Conservation (phyloP, 1,140 invertebrate genomes). For the Leptopilina clavipes region DNA sequence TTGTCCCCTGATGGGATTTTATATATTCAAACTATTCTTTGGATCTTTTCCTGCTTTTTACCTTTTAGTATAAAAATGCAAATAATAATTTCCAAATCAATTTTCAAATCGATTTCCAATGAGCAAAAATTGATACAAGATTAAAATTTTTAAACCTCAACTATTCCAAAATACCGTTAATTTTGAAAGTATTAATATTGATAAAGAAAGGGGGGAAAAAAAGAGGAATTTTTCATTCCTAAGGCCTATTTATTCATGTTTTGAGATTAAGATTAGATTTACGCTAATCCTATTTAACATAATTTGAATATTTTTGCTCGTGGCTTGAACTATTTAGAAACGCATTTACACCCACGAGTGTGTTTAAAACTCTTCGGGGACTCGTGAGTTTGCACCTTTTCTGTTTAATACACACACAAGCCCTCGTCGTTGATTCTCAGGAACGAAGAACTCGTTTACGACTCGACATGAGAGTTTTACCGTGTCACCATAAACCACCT, state of each 20-base stretch:
- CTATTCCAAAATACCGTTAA: not conserved
- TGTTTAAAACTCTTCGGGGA: conserved; percentile 49
- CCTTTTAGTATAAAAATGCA: too few species aligned
- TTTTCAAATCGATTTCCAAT: too few species aligned
- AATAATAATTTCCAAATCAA: too few species aligned
- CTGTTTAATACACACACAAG: conserved; percentile 13
- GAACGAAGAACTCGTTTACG: conserved; percentile 52
- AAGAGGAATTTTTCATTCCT: not conserved
- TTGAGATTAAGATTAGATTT: not conserved
- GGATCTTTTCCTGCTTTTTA: too few species aligned
- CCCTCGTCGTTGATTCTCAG: conserved; percentile 43
- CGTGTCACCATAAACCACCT: conserved; percentile 52
- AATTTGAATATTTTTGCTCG: not conserved
- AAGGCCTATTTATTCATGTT: conserved; percentile 2
- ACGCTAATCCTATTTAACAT: conserved; percentile 14
- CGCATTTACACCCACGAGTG: conserved; percentile 45
- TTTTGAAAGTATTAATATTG: not conserved
- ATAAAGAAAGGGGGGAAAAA: not conserved
- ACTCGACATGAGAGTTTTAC: conserved; percentile 53
- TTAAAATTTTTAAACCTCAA: too few species aligned
- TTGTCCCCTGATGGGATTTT: too few species aligned
- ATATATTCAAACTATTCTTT: too few species aligned
- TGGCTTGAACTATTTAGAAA: conserved; percentile 1
- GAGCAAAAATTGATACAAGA: too few species aligned
- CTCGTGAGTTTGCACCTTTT: conserved; percentile 43